Evolutionary conservation across 2,113 vertebrate genomes (phyloP), one percentile per base, ranked within the genome.

Genomic region (Poeciliopsis occidentalis): DNA sequence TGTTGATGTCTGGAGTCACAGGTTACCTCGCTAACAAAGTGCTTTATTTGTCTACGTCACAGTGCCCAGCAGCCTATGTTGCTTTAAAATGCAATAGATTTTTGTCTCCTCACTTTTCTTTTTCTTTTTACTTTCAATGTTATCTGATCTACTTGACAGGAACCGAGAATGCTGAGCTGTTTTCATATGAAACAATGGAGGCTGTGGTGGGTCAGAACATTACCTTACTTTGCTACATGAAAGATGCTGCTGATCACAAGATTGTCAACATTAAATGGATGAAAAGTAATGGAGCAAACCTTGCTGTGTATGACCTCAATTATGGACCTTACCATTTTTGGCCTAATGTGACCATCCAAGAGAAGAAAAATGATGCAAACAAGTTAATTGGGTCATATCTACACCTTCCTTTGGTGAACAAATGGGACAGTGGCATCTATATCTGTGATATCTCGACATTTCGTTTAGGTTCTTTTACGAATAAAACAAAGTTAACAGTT

Each of bases 251-350:
- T 15, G 0, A 2, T 15, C 1, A 63, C 13, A 30, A 1, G 1
- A 30, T 93, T 13, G 26, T 73, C 64, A 84, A 63, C 0, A 44
- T 80, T 7, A 92, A 94, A 78, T 95, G 93, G 94, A n/a, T 0
- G 6, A 91, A 83, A 71, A 3, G 24, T 0, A 15, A 2, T 73
- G 12, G 0, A 1, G 62, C 29, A 80, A 90, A 84, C 79, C 61
- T 94, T 66, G 84, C 61, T 13, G 2, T 93, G 32, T 79, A 79
- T 67, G 65, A 24, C 66, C 32, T 24, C 0, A 0, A 0, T 0
- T 0, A 1, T 0, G 65, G 71, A 32, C 0, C 0, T 11, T 0
- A 66, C 7, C 0, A 0, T 0, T 29, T 60, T 5, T 60, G 30
- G 73, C 0, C 24, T 4, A 81, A 83, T 10, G 39, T 87, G 24